A percentile compares a stretch with the other conserved stretches of the same genome.
Evolutionary conservation across 2,888 invertebrate species (phyloP).

Genomic region (Xylophagus ater): DNA sequence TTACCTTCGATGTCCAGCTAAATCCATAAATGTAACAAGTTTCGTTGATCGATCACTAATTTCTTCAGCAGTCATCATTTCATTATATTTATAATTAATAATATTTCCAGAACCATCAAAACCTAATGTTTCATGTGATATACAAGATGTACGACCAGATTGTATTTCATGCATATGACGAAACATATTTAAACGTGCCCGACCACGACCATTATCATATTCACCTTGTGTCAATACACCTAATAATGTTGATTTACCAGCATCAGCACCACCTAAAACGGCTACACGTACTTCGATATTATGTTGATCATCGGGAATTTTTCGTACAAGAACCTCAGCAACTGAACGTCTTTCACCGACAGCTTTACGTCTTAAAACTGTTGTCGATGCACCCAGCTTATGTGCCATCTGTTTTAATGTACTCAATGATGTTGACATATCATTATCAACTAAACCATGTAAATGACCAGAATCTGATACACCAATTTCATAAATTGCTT

Average conservation of each 20-base stretch:
- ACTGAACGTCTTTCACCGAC: conserved; percentile 49
- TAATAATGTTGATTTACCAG: conserved; percentile 92
- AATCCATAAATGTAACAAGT: conserved; percentile 86
- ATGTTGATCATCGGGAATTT: conserved; percentile 78
- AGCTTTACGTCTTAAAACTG: conserved; percentile 56
- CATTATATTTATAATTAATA: conserved; percentile 79
- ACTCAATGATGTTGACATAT: conserved; percentile 75
- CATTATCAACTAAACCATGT: conserved; percentile 69
- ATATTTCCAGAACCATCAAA: conserved; percentile 81
- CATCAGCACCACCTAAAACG: conserved; percentile 90
- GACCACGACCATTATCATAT: conserved; percentile 89
- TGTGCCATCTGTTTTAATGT: conserved; percentile 83
- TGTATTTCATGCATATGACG: conserved; percentile 90
- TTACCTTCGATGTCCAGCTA: conserved; percentile 84
- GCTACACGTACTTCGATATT: conserved; percentile 85
- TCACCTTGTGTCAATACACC: conserved; percentile 95
- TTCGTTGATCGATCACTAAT: conserved; percentile 89
- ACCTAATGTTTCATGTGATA: conserved; percentile 93
- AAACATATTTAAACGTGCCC: conserved; percentile 92
- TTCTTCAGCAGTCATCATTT: conserved; percentile 83
- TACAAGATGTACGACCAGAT: conserved; percentile 86
- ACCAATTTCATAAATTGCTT: conserved; percentile 96
- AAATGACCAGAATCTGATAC: conserved; percentile 83
- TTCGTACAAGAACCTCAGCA: conserved; percentile 80
- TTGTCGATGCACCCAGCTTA: conserved; percentile 72